These are phyloP conservation scores for Perizoma flavofasciatum DNA, from an alignment of 2,888 invertebrate species.

Conservation along the genomic window DNA sequence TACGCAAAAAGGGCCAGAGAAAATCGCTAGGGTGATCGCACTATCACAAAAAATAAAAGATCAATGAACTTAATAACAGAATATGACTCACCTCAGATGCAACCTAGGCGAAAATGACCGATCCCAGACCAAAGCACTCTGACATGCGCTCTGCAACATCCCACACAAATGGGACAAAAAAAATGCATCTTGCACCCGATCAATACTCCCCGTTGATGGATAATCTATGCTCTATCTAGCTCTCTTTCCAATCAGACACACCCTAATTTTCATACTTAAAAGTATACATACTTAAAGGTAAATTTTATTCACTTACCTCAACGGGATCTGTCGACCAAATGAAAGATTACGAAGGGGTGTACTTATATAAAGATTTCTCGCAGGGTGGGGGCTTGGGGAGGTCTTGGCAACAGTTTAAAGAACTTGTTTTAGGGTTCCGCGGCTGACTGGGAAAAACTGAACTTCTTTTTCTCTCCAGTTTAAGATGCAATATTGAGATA, in stretches of 20 bases:
- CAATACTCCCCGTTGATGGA: conserved; percentile 20
- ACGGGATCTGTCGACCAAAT: too few relatives aligned
- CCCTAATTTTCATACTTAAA: too few relatives aligned
- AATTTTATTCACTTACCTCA: too few relatives aligned
- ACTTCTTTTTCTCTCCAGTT: too few relatives aligned
- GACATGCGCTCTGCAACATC: conserved; percentile 32
- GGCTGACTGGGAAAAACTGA: too few relatives aligned
- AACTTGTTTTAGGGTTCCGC: background rate
- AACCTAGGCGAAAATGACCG: conserved; percentile 20
- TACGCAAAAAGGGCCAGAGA: background rate
- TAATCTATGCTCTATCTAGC: background rate
- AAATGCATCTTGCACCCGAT: conserved; percentile 33
- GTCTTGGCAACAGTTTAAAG: background rate
- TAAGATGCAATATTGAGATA: too few relatives aligned
- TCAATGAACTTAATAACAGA: conserved; percentile 1
- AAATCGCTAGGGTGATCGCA: conserved; percentile 4
- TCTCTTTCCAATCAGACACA: background rate
- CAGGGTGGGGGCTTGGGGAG: background rate
- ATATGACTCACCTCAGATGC: conserved; percentile 28
- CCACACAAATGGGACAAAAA: conserved; percentile 30
- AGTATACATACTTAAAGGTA: too few relatives aligned
- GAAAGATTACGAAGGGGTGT: too few relatives aligned
- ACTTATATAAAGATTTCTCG: too few relatives aligned
- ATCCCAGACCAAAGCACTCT: conserved; percentile 21
- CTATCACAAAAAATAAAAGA: background rate